Evolutionary conservation across 2,888 invertebrate species (phyloP).

Genomic region (Pandemis heparana): DNA sequence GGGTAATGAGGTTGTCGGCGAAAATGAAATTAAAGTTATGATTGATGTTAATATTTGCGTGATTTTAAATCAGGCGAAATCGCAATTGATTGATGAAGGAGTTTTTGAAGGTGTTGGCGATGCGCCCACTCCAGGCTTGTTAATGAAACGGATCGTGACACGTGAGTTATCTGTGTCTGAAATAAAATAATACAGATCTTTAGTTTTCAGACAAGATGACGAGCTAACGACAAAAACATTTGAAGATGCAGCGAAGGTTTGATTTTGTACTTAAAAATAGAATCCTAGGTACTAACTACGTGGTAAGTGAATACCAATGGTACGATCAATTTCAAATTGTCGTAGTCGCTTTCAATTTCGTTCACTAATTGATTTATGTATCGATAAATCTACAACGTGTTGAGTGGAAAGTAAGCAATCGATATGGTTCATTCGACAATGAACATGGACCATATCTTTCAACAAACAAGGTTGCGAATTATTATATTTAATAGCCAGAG

Average conservation of each 20-base stretch:
- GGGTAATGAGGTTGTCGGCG: constrained; percentile 12
- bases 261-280: not conserved
- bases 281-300: not conserved
- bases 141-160: not conserved
- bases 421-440: constrained; percentile 35
- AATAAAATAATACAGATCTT: too few relatives aligned
- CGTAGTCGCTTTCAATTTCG: constrained; percentile 71
- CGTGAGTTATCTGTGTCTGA: too few relatives aligned
- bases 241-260: not conserved
- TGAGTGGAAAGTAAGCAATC: constrained; percentile 59
- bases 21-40: constrained; percentile 17
- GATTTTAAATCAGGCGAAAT: constrained; percentile 4
- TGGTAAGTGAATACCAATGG: constrained; percentile 29
- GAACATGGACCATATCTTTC: constrained; percentile 19
- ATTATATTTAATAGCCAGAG: constrained; percentile 42
- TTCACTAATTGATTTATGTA: constrained; percentile 75
- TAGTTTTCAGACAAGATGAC: too few relatives aligned
- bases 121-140: not conserved
- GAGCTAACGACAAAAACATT: not conserved
- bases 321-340: constrained; percentile 43
- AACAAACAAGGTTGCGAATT: constrained; percentile 28
- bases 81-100: constrained; percentile 4
- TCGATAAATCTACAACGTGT: constrained; percentile 61
- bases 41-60: constrained; percentile 17
- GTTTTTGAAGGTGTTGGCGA: not conserved